Base-by-base conservation (phyloP, 2,797 vertebrate genomes). In the Knipowitschia caucasica region DNA sequence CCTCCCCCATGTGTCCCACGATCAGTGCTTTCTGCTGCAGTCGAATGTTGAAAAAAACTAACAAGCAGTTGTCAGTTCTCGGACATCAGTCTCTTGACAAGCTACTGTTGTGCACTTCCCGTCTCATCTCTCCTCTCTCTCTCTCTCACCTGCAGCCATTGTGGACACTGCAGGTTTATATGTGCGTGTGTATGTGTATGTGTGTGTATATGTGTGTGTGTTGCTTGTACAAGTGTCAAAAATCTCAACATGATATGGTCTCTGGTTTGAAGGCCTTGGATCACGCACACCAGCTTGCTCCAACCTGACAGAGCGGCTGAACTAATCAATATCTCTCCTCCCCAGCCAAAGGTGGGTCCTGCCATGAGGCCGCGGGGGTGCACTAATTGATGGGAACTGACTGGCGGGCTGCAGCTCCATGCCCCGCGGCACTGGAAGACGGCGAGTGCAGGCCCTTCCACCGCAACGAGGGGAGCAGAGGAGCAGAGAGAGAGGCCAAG, bases 341-440 rank as follows among this genome's bases (percentile, higher is more conserved):
- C 86, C 86, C 84, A 89, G 92, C 90, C 89, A 92, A 92, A 93
- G 70, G 78, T 87, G 87, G 83, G 83, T 78, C 80, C 81, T 86
- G 84, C 83, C 83, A 86, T 12, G 81, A 74, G 83, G 83, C 85
- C 70, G 84, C 92, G 78, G 92, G 91, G 90, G 87, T 90, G 89
- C 86, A 82, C 93, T 96, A 98, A 98, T 97, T 96, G 94, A 98
- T 93, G 91, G 90, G 90, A 93, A 93, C 92, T 91, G 90, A 93
- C 91, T 93, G 89, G 86, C 85, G 90, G 91, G 91, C 93, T 92
- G 40, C 40, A 91, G 81, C 84, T 87, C 69, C 78, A 83, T 81
- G 83, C 94, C 95, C 95, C 90, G 86, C 21, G 93, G 95, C 93
- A 88, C 92, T 92, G 80, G 84, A 86, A 90, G 87, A 78, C 60